Percentiles rank a stretch among this genome's conserved stretches.
phyloP scores from a whole-genome alignment of 2,113 vertebrate genomes.

The Rhinolophus sinicus region DNA sequence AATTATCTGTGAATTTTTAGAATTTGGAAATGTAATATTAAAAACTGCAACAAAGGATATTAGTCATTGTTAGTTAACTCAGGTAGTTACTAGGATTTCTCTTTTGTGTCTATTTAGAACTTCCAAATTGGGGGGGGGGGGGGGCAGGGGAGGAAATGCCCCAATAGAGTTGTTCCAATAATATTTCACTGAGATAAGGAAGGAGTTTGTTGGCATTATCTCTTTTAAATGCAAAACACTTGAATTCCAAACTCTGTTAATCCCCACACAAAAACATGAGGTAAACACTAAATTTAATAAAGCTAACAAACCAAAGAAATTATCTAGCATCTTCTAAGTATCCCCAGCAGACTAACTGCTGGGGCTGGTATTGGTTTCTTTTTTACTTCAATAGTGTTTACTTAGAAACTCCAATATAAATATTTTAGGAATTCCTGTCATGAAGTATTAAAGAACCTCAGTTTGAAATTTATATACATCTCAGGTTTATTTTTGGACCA shows the following conservation, averaged over 20 bases:
- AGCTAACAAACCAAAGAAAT: slow-evolving; percentile 1
- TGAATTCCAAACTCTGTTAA: slow-evolving; percentile 44
- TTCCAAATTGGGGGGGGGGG: neutral
- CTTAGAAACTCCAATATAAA: slow-evolving; percentile 18
- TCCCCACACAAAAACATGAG: neutral
- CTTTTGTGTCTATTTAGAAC: neutral
- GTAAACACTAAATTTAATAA: slow-evolving; percentile 3
- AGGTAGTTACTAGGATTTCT: slow-evolving; percentile 19
- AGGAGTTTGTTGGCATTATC: neutral
- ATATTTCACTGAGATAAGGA: slow-evolving; percentile 19
- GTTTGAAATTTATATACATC: neutral
- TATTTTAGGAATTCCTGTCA: slow-evolving; percentile 5
- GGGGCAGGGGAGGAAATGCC: neutral
- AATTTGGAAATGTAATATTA: slow-evolving; percentile 45
- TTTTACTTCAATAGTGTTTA: slow-evolving; percentile 37
- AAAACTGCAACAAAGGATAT: slow-evolving; percentile 18
- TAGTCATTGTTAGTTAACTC: slow-evolving; percentile 37
- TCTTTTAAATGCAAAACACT: slow-evolving; percentile 50
- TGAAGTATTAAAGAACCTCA: slow-evolving; percentile 4
- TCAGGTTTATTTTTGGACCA: neutral
- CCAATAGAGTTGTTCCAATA: neutral
- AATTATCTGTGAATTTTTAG: slow-evolving; percentile 55
- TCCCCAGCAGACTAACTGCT: neutral
- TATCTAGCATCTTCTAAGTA: neutral
- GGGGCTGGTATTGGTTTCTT: neutral